These are phyloP conservation scores for Meiosimyza platycephala DNA, from an alignment of 2,888 invertebrate species.

Conservation along the genomic window DNA sequence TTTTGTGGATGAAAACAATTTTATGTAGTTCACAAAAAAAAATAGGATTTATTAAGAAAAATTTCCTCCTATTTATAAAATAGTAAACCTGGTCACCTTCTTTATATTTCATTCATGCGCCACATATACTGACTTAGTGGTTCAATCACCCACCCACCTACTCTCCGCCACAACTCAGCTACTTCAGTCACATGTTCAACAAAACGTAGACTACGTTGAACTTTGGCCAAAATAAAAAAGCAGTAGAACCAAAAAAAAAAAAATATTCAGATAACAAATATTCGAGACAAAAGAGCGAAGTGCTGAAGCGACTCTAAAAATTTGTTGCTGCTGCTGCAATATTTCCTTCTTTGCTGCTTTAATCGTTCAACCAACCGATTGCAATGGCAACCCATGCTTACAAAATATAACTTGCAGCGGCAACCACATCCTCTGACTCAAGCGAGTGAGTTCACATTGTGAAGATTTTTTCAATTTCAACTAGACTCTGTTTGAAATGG, in stretches of 20 bases:
- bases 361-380: background rate
- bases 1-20: no score
- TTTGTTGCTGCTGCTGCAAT: background rate
- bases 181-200: background rate
- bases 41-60: no score
- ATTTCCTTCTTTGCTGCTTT: background rate
- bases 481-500: constrained; percentile 4
- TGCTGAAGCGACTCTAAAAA: constrained; percentile 10
- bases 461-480: constrained; percentile 14
- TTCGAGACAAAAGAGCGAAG: background rate
- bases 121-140: background rate
- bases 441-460: background rate
- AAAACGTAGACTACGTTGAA: constrained; percentile 24
- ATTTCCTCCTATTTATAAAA: no score
- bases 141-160: background rate
- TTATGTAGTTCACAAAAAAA: no score
- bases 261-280: background rate
- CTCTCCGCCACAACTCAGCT: background rate
- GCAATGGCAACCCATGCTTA: background rate
- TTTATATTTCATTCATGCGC: background rate
- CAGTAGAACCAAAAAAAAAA: background rate
- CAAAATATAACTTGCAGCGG: background rate
- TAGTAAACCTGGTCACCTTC: background rate
- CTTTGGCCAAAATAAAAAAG: constrained; percentile 13
- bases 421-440: constrained; percentile 1